A percentile compares a stretch with the other conserved stretches of the same genome.
phyloP scores from a whole-genome alignment of 2,888 invertebrate species.

The Cheilosia vulpina region DNA sequence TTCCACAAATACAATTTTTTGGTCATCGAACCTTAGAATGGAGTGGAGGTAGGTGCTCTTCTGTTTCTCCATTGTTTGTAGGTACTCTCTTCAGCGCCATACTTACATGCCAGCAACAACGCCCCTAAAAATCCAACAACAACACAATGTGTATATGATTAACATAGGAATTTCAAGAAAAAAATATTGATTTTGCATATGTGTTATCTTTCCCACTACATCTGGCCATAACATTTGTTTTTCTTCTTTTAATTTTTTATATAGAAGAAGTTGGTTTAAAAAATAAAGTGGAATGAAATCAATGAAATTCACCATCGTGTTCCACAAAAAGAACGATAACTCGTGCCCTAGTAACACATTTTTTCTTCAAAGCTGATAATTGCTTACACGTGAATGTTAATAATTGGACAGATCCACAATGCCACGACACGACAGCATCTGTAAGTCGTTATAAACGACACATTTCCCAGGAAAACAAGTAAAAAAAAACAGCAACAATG shows the following conservation, averaged over 20 bases:
- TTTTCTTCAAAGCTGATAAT: constrained; percentile 33
- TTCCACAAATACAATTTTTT: constrained; percentile 28
- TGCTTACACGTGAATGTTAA: constrained; percentile 45
- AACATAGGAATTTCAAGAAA: constrained; percentile 38
- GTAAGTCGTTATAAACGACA: constrained; percentile 4
- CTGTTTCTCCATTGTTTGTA: constrained; percentile 19
- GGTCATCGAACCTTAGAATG: constrained; percentile 48
- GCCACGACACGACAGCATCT: not conserved
- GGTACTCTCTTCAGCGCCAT: constrained; percentile 10
- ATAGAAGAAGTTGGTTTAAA: not conserved
- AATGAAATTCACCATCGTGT: constrained; percentile 20
- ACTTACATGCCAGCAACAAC: constrained; percentile 23
- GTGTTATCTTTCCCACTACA: not conserved
- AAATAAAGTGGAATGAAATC: constrained; percentile 7
- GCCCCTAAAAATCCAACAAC: not conserved
- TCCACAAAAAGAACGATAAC: constrained; percentile 36
- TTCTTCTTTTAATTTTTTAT: not conserved
- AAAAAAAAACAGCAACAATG: not conserved
- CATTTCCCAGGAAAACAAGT: constrained; percentile 14
- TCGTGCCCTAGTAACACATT: constrained; percentile 62
- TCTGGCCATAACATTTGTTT: not conserved
- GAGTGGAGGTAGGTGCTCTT: constrained; percentile 5
- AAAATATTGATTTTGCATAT: constrained; percentile 46
- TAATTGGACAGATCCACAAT: constrained; percentile 54
- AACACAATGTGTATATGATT: constrained; percentile 17